These are phyloP conservation scores for Rhopalosiphum nymphaeae DNA, from an alignment of 2,888 invertebrate genomes.

Conservation along the genomic window DNA sequence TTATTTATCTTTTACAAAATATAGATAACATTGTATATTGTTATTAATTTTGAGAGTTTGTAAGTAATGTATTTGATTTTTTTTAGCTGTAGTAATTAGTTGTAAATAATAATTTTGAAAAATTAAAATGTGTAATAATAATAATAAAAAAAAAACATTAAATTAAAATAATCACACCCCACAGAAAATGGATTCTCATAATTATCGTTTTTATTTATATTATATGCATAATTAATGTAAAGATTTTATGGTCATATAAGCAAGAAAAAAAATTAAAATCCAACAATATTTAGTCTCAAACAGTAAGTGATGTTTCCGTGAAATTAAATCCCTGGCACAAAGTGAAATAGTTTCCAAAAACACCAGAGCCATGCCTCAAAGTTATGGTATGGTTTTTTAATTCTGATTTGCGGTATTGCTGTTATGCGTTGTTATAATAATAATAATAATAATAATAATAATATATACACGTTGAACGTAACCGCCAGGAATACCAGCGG, in stretches of 20 bases:
- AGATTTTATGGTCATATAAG: background rate
- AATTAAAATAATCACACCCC: background rate
- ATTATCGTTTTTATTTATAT: background rate
- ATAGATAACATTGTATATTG: background rate
- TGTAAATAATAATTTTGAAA: background rate
- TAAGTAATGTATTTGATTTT: background rate
- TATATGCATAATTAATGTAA: background rate
- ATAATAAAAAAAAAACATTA: background rate
- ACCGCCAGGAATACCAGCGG: background rate
- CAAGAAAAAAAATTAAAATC: background rate
- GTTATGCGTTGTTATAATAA: background rate
- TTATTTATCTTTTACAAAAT: background rate
- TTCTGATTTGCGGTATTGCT: background rate
- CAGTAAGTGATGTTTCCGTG: background rate
- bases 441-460: background rate
- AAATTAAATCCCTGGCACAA: background rate
- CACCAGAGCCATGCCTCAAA: background rate
- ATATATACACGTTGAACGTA: background rate
- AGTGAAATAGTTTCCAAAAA: background rate
- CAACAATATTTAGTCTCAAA: background rate
- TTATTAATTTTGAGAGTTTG: background rate
- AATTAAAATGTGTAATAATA: too few species aligned
- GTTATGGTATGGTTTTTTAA: background rate
- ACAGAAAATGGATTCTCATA: background rate
- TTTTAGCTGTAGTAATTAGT: background rate